A percentile compares a stretch with the other conserved stretches of the same genome.
These are phyloP conservation scores for Epinephelus lanceolatus DNA, from an alignment of 2,113 vertebrate genomes.

Conservation along the genomic window DNA sequence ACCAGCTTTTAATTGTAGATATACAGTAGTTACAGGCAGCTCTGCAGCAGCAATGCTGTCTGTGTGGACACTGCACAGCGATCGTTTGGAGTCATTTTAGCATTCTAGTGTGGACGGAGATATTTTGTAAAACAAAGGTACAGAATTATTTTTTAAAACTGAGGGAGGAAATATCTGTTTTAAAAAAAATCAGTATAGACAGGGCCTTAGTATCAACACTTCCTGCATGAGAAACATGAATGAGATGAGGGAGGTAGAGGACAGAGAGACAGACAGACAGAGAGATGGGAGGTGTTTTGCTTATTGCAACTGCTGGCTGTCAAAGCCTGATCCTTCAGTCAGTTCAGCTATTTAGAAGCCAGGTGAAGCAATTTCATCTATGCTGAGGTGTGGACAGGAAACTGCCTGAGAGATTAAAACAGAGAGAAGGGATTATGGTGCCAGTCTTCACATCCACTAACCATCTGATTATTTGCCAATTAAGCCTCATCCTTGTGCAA, in stretches of 20 bases:
- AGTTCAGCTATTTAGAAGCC: constrained; percentile 46
- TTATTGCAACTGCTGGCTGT: constrained; percentile 33
- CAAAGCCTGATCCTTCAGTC: constrained; percentile 47
- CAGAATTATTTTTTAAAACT: too few species aligned
- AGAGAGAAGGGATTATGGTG: constrained; percentile 40
- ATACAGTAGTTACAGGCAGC: too few species aligned
- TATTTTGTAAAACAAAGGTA: too few species aligned
- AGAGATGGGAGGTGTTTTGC: not conserved
- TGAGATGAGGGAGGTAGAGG: not conserved
- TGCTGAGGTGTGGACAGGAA: constrained; percentile 44
- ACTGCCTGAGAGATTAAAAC: constrained; percentile 53
- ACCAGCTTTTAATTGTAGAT: too few species aligned
- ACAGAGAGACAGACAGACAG: not conserved
- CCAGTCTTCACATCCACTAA: constrained; percentile 31
- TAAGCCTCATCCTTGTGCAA: constrained; percentile 3
- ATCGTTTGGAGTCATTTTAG: too few species aligned
- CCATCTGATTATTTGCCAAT: constrained; percentile 42
- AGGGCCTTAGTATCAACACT: not conserved
- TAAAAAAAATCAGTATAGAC: too few species aligned
- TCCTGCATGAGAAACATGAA: not conserved
- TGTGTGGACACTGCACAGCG: too few species aligned
- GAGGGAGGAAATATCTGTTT: too few species aligned
- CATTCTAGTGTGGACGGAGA: too few species aligned
- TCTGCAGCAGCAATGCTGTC: too few species aligned
- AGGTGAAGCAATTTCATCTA: constrained; percentile 59